Evolutionary conservation across 2,888 invertebrate species (phyloP).

Genomic region (Drosophila leonis): DNA sequence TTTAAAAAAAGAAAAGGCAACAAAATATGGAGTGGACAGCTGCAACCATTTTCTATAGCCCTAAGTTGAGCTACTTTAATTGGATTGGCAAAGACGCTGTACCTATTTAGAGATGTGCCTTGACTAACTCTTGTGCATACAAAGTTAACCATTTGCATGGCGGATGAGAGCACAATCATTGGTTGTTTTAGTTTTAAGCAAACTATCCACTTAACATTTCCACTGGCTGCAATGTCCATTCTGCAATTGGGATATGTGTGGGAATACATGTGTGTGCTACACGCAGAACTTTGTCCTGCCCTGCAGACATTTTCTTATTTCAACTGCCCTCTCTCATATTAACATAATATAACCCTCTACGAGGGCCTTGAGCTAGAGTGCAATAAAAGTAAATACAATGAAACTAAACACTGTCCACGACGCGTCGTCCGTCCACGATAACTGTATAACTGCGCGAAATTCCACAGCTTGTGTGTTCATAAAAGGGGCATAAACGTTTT

Average conservation of each 20-base stretch:
- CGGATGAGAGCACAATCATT: background rate
- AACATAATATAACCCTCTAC: constrained; percentile 50
- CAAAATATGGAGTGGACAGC: constrained; percentile 28
- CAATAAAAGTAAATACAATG: constrained; percentile 69
- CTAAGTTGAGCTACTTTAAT: constrained; percentile 6
- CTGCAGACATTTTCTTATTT: constrained; percentile 34
- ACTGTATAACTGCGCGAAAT: constrained; percentile 77
- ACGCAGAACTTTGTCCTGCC: constrained; percentile 16
- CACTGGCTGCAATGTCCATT: constrained; percentile 55
- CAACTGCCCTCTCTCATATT: constrained; percentile 32
- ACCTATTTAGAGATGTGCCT: background rate
- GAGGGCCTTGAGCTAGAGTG: constrained; percentile 60
- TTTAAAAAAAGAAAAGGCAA: background rate
- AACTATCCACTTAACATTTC: constrained; percentile 39
- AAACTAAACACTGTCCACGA: constrained; percentile 55
- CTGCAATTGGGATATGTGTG: constrained; percentile 25
- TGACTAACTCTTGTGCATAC: constrained; percentile 4
- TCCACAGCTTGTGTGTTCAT: constrained; percentile 78
- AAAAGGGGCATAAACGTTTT: constrained; percentile 75
- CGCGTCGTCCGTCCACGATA: constrained; percentile 40
- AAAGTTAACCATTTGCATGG: constrained; percentile 1
- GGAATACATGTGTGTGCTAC: constrained; percentile 3
- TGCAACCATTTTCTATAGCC: constrained; percentile 19
- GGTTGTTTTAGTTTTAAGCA: constrained; percentile 19
- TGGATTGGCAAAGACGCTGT: background rate